Evolutionary conservation across 2,888 invertebrate genomes (phyloP).

Genomic region (Lithophane semibrunnea): DNA sequence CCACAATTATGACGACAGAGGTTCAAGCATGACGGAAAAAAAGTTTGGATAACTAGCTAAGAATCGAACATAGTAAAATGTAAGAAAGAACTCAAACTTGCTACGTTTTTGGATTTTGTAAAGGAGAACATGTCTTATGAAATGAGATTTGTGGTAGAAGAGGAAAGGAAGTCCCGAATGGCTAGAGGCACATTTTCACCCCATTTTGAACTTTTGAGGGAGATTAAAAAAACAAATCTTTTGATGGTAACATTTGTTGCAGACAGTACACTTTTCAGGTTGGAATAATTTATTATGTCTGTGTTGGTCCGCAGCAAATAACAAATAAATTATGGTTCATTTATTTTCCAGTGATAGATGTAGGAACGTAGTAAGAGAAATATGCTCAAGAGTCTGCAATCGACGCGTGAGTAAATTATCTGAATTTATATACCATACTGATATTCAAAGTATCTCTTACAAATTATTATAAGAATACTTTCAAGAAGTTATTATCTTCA

Average conservation of each 20-base stretch:
- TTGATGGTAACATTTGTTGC: background rate
- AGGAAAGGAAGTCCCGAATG: background rate
- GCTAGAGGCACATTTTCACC: background rate
- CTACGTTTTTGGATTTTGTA: constrained; percentile 1
- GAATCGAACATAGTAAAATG: constrained; percentile 52
- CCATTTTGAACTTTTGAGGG: background rate
- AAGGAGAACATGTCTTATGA: background rate
- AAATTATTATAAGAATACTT: constrained; percentile 8
- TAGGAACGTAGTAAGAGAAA: constrained; percentile 1
- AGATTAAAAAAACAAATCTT: background rate
- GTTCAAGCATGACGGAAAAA: constrained; percentile 71
- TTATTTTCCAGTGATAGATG: constrained; percentile 27
- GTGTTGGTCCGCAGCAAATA: constrained; percentile 2
- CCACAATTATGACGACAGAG: constrained; percentile 75
- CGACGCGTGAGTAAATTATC: background rate
- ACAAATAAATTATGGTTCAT: background rate
- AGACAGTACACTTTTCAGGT: background rate
- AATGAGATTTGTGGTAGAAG: background rate
- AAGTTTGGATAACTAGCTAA: constrained; percentile 61
- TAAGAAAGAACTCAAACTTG: constrained; percentile 33
- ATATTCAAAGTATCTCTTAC: constrained; percentile 17
- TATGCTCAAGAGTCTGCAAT: background rate
- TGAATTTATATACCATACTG: background rate
- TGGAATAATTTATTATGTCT: constrained; percentile 16
- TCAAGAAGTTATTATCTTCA: constrained; percentile 35